phyloP scores from a whole-genome alignment of 2,888 invertebrate species.

The Meliscaeva auricollis region DNA sequence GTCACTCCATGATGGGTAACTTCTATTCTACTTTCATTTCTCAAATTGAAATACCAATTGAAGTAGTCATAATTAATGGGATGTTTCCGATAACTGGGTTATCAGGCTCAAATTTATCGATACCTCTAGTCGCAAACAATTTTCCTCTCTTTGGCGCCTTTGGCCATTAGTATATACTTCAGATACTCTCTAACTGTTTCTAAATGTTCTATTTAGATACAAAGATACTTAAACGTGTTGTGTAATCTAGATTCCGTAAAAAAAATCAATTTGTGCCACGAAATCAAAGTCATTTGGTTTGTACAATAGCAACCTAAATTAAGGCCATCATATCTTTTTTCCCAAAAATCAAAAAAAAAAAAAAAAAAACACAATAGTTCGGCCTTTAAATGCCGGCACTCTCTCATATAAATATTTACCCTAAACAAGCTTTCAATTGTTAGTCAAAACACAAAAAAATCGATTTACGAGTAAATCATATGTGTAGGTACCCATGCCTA shows the following conservation, averaged over 20 bases:
- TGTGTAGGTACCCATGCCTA: slow-evolving; percentile 6
- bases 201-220: neutral
- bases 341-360: no score
- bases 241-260: neutral
- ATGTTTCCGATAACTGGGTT: no score
- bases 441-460: slow-evolving; percentile 35
- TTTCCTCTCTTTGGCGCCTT: no score
- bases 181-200: no score
- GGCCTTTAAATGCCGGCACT: neutral
- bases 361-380: neutral
- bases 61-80: no score
- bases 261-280: slow-evolving; percentile 9
- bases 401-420: slow-evolving; percentile 30
- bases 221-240: neutral
- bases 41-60: no score
- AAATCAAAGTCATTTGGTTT: slow-evolving; percentile 58
- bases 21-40: no score
- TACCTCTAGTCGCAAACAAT: no score
- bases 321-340: neutral
- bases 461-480: slow-evolving; percentile 23
- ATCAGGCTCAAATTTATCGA: no score
- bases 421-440: slow-evolving; percentile 51
- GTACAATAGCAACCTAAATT: slow-evolving; percentile 18
- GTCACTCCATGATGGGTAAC: no score
- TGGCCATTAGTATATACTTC: no score